Evolutionary conservation across 2,888 invertebrate genomes (phyloP), one percentile per base, ranked within the genome.

Genomic region (Chrysolina americana): DNA sequence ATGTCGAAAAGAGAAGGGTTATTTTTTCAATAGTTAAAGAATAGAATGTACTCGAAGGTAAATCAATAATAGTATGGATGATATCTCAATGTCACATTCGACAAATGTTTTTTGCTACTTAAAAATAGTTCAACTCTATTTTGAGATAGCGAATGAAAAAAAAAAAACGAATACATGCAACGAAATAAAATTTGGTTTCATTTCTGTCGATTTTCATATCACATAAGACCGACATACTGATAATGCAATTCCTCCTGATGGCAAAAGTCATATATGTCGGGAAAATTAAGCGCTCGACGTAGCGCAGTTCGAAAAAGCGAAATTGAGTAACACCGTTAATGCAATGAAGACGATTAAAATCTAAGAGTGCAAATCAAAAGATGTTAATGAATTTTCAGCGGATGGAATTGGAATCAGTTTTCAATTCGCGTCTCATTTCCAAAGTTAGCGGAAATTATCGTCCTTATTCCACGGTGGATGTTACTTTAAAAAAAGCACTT

Each of bases 371-470:
- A 81, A 81, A 82, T 83, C 81, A 81, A 81, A 82, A 83, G 82
- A 83, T 80, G 81, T 79, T 81, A 79, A 82, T 83, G 83, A 82
- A 80, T 80, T 81, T 82, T 78, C 77, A 79, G 68, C 77, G 76
- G 76, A 82, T 79, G 79, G 78, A 81, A 81, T 81, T 79, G 82
- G 83, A 85, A 84, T 84, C 80, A 78, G 82, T 83, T 85, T 86
- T 81, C 85, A 83, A 84, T 85, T 85, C 84, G 83, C 81, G 82
- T 84, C 82, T 85, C 85, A 85, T 85, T 86, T 84, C 86, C 85
- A 86, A 85, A 84, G 82, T 83, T 81, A 80, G 77, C 85, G 86
- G 86, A 86, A 85, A 86, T 86, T 86, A 80, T 77, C 81, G 82
- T 81, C 83, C 84, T 84, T 85, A 84, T 72, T 83, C 81, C 81